Conservation (phyloP, 1,140 invertebrate genomes). For the Papilio polyxenes region DNA sequence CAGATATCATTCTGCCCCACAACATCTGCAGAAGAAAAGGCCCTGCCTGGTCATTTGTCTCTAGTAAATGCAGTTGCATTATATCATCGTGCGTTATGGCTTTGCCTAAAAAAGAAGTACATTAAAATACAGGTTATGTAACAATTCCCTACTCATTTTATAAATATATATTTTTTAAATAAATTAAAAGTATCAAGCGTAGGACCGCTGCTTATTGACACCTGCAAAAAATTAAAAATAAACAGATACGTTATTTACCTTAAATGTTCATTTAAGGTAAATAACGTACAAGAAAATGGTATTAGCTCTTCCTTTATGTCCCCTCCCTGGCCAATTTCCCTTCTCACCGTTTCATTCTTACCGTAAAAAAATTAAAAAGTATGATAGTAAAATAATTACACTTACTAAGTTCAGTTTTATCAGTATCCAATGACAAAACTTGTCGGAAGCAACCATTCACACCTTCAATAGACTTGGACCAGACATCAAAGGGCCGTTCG, state of each 20-base stretch:
- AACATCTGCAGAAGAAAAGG: constrained; percentile 66
- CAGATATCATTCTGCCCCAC: constrained; percentile 67
- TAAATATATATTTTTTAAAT: too few species aligned
- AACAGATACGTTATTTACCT: too few species aligned
- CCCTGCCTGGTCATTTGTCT: constrained; percentile 47
- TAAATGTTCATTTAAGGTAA: too few species aligned
- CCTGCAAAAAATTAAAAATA: too few species aligned
- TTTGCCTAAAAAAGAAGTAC: constrained; percentile 49
- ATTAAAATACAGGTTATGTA: background rate
- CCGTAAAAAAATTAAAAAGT: too few species aligned
- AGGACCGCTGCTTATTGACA: too few species aligned
- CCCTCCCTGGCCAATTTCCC: too few species aligned
- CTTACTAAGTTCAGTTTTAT: constrained; percentile 64
- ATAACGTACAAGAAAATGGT: too few species aligned
- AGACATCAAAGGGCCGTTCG: constrained; percentile 67
- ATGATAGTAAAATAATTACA: constrained; percentile 6
- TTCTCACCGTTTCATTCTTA: too few species aligned
- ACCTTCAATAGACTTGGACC: constrained; percentile 59
- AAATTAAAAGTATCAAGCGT: too few species aligned
- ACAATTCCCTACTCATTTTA: too few species aligned
- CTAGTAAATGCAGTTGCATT: constrained; percentile 66
- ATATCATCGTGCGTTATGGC: constrained; percentile 56
- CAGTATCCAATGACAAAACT: constrained; percentile 61
- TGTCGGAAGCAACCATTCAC: constrained; percentile 65
- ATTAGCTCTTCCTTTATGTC: too few species aligned